A percentile compares a stretch with the other conserved stretches of the same genome.
phyloP scores from a whole-genome alignment of 1,140 invertebrate genomes.

The Nilaparvata lugens region DNA sequence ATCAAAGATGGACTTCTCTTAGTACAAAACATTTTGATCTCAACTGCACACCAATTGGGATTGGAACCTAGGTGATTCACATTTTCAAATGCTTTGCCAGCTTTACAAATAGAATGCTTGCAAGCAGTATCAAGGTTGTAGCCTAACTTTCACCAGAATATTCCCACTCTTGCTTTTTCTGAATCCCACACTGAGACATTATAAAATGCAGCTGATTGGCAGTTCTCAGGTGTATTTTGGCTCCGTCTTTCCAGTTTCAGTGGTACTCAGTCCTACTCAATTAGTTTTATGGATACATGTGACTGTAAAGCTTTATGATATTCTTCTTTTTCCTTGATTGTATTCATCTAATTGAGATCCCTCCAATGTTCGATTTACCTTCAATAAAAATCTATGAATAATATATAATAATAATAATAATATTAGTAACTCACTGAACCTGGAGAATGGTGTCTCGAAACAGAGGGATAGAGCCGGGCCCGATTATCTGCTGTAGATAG shows the following conservation, averaged over 20 bases:
- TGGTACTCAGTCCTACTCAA: background rate
- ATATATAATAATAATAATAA: too few relatives aligned
- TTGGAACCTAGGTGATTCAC: background rate
- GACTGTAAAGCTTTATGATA: slow-evolving; percentile 7
- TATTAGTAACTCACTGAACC: too few relatives aligned
- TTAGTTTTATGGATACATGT: background rate
- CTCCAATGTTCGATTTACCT: slow-evolving; percentile 12
- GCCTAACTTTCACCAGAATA: background rate
- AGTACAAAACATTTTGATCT: too few relatives aligned
- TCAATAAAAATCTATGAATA: too few relatives aligned
- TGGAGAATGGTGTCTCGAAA: too few relatives aligned
- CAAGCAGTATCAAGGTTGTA: background rate
- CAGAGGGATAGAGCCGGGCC: too few relatives aligned
- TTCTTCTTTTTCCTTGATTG: slow-evolving; percentile 31
- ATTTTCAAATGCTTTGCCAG: background rate
- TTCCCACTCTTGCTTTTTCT: background rate
- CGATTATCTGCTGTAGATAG: too few relatives aligned
- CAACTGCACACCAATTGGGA: background rate
- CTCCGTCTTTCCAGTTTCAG: background rate
- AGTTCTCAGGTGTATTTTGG: background rate
- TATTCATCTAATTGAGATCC: slow-evolving; percentile 28
- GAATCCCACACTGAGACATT: too few relatives aligned
- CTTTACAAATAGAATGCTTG: background rate
- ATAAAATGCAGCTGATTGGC: background rate
- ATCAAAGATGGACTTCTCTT: too few relatives aligned